A percentile compares a stretch with the other conserved stretches of the same genome.
Conservation (phyloP, 2,888 invertebrate genomes). For the Orchesellides sinensis region DNA sequence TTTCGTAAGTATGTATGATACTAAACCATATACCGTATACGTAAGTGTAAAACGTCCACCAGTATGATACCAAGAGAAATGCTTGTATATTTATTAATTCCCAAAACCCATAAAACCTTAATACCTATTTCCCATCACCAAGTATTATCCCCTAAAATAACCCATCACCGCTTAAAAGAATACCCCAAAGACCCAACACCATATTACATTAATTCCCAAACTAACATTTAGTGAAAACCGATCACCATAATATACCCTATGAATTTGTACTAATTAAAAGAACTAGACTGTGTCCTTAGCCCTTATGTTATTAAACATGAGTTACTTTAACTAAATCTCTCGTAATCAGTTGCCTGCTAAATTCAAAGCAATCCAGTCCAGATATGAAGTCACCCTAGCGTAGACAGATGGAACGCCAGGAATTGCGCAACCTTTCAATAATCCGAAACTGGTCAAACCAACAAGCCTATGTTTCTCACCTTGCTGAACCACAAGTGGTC, state of each 20-base stretch:
- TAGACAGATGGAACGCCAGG: conserved; percentile 68
- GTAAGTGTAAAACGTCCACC: too few relatives aligned
- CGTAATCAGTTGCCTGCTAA: conserved; percentile 45
- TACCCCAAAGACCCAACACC: too few relatives aligned
- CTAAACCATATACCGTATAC: too few relatives aligned
- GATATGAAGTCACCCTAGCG: conserved; percentile 64
- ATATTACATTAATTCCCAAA: background rate
- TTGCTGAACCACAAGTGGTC: conserved; percentile 64
- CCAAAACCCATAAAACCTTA: too few relatives aligned
- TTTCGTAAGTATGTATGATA: too few relatives aligned
- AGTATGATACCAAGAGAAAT: too few relatives aligned
- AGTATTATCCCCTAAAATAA: background rate
- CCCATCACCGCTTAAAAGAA: background rate
- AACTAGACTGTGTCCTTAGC: too few relatives aligned
- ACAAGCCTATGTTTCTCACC: conserved; percentile 62
- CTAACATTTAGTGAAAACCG: background rate
- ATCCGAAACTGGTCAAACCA: conserved; percentile 72
- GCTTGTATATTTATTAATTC: too few relatives aligned
- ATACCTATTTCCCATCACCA: too few relatives aligned
- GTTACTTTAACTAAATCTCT: background rate
- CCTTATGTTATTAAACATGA: background rate
- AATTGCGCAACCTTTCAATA: conserved; percentile 69
- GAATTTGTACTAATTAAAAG: too few relatives aligned
- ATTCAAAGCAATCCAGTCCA: conserved; percentile 70
- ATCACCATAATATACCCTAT: too few relatives aligned